Evolutionary conservation across 2,797 vertebrate genomes (phyloP).

Genomic region (Scolopax bukidnonensis): DNA sequence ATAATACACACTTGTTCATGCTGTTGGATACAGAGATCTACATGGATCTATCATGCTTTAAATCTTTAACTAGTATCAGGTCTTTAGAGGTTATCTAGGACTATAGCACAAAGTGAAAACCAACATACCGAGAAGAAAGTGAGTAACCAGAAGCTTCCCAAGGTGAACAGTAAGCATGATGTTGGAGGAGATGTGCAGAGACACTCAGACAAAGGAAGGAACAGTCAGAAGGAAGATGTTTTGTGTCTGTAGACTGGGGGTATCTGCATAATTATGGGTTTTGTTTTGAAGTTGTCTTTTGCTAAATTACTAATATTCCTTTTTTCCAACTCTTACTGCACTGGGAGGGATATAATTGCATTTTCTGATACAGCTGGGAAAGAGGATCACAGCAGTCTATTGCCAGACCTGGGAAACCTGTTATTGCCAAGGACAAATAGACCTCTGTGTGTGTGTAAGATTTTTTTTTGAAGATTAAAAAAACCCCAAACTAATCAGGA

Average conservation of each 20-base stretch:
- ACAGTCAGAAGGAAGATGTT: background rate
- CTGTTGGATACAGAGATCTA: background rate
- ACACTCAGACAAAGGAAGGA: background rate
- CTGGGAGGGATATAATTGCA: background rate
- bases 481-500: background rate
- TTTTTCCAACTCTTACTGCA: background rate
- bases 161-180: background rate
- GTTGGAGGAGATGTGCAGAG: background rate
- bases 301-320: background rate
- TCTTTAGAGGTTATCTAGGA: background rate
- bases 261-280: background rate
- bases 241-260: background rate
- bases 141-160: background rate
- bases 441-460: background rate
- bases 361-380: background rate
- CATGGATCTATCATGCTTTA: background rate
- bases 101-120: background rate
- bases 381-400: background rate
- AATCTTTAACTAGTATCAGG: background rate
- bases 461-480: background rate
- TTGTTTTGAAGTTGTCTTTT: background rate
- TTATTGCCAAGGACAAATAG: background rate
- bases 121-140: background rate
- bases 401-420: background rate
- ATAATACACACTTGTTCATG: background rate